phyloP scores from a whole-genome alignment of 2,888 invertebrate genomes.

The Ctena decussata region DNA sequence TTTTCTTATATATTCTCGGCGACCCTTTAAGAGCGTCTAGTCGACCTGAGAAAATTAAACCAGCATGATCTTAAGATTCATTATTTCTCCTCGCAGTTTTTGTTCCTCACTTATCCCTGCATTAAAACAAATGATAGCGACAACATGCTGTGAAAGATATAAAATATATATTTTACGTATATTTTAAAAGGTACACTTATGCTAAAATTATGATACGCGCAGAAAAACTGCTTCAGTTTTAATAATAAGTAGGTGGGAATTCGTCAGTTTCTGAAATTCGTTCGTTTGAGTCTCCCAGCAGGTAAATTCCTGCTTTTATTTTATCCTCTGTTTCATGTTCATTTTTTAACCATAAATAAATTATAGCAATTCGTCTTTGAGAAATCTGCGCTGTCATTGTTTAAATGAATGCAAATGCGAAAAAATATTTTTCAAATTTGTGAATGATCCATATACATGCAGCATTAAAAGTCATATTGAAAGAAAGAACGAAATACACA shows the following conservation, averaged over 20 bases:
- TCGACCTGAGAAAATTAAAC: not conserved
- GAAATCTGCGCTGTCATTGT: not conserved
- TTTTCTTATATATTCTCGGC: not conserved
- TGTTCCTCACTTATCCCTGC: not conserved
- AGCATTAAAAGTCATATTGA: no score
- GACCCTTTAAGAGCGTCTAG: not conserved
- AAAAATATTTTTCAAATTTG: no score
- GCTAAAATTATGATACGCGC: constrained; percentile 25
- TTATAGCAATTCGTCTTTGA: not conserved
- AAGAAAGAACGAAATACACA: no score
- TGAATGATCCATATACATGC: no score
- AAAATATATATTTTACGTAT: constrained; percentile 47
- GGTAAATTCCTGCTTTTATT: constrained; percentile 11
- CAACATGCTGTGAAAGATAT: constrained; percentile 39
- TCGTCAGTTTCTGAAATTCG: not conserved
- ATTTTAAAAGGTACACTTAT: constrained; percentile 34
- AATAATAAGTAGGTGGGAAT: constrained; percentile 12
- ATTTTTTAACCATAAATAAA: constrained; percentile 1
- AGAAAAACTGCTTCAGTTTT: not conserved
- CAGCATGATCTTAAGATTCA: not conserved
- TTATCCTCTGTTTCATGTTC: not conserved
- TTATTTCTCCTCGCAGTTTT: not conserved
- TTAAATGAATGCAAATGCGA: no score
- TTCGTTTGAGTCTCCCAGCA: not conserved
- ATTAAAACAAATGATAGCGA: constrained; percentile 35